A percentile compares a stretch with the other conserved stretches of the same genome.
phyloP scores from a whole-genome alignment of 2,888 invertebrate species.

The Melitaea athalia region DNA sequence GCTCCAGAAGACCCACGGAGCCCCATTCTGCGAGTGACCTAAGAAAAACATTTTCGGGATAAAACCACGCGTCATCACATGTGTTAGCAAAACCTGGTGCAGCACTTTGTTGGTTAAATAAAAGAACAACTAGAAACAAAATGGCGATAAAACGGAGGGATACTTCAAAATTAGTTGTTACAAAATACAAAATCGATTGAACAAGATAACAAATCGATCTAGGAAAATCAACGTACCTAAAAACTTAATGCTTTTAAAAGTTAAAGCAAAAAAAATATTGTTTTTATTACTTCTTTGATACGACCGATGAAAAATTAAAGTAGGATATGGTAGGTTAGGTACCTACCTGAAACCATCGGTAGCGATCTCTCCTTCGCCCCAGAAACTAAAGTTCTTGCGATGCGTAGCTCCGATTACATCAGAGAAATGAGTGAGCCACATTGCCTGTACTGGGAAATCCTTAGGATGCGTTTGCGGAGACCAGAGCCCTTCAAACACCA shows the following conservation, averaged over 20 bases:
- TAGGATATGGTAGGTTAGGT: not conserved
- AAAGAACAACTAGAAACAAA: too few species aligned
- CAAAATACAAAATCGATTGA: too few species aligned
- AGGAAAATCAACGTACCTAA: too few species aligned
- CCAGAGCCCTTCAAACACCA: slow-evolving; percentile 97
- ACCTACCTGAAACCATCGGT: slow-evolving; percentile 91
- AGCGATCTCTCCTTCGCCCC: slow-evolving; percentile 94
- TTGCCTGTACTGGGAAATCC: slow-evolving; percentile 92
- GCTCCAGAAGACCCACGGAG: slow-evolving; percentile 92
- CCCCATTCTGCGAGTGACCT: slow-evolving; percentile 92
- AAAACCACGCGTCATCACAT: not conserved
- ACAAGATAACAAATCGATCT: too few species aligned
- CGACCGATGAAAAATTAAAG: too few species aligned
- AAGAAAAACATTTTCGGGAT: not conserved
- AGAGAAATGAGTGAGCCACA: slow-evolving; percentile 97
- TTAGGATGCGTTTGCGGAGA: slow-evolving; percentile 97
- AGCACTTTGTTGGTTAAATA: too few species aligned
- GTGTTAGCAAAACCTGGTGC: too few species aligned
- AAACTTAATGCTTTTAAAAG: too few species aligned
- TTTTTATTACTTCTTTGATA: too few species aligned
- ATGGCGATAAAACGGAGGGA: too few species aligned
- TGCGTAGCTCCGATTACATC: slow-evolving; percentile 98
- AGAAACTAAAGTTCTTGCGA: slow-evolving; percentile 92
- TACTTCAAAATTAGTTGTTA: too few species aligned
- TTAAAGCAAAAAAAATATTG: too few species aligned